These are phyloP conservation scores for Scaptomyza tumidula DNA, from an alignment of 2,888 invertebrate species.

Conservation along the genomic window DNA sequence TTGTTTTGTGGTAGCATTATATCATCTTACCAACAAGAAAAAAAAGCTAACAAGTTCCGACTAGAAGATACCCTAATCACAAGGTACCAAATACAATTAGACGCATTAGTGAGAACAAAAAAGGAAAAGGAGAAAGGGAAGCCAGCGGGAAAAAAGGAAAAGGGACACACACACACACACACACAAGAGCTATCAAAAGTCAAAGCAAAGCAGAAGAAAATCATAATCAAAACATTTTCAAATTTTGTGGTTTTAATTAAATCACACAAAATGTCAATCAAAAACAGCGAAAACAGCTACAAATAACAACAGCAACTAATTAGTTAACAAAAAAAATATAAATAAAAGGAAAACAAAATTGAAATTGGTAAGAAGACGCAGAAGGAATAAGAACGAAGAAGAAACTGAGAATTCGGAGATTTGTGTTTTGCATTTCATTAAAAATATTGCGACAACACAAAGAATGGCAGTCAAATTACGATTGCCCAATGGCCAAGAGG, in stretches of 20 bases:
- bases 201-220: constrained; percentile 10
- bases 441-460: constrained; percentile 39
- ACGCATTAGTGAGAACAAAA: constrained; percentile 55
- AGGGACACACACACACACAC: neutral
- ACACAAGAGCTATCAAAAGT: constrained; percentile 4
- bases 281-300: constrained; percentile 45
- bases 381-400: neutral
- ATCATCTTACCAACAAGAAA: too few species aligned
- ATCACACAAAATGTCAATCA: constrained; percentile 66
- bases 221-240: constrained; percentile 30
- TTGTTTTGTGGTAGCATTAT: too few species aligned
- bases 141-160: neutral
- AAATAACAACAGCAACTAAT: constrained; percentile 67
- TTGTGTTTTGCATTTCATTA: constrained; percentile 64
- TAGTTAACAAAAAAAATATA: constrained; percentile 47
- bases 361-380: neutral
- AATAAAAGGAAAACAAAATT: neutral
- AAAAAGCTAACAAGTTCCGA: too few species aligned
- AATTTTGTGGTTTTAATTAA: constrained; percentile 75
- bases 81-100: constrained; percentile 72
- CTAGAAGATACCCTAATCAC: too few species aligned
- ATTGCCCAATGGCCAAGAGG: neutral
- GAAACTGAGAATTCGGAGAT: neutral
- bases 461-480: constrained; percentile 49
- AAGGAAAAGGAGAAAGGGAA: neutral